Evolutionary conservation across 2,113 vertebrate species (phyloP), one percentile per base, ranked within the genome.

Genomic region (Nerophis ophidion): DNA sequence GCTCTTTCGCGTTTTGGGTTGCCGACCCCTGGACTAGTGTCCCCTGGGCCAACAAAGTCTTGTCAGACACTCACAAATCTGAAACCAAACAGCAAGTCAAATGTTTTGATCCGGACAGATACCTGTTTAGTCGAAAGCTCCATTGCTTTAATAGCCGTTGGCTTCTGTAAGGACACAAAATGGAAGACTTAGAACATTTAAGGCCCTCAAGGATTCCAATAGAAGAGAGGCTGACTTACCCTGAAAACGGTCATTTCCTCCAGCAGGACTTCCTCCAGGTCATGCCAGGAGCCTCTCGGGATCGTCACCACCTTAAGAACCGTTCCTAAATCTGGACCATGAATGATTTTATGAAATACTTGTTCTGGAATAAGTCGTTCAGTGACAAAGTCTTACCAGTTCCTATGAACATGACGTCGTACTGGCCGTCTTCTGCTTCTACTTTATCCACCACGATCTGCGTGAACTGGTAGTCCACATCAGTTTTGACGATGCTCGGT

Each of bases 361-460:
- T 54, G 45, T 10, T 10, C 34, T 12, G 6, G 49, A 34, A 56
- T 4, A 34, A 48, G 17, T 12, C 12, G 36, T 1, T 12, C 15
- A 1, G 17, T 17, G 8, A 36, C 15, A 16, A 49, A 12, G 16
- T 1, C 45, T 5, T 77, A 87, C 70, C 96, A 91, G 97, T 99
- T 82, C 96, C 97, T 16, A 99, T 98, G 85, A 99, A 99, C 95
- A 99, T 95, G 65, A 99, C 97, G 1, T 99, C 95, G 6, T 99
- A 99, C 4, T 96, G 94, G 10, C 97, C 97, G 14, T 99, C 97
- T 66, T 98, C 97, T 42, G 97, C 97, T 1, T 98, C 97, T 0
- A 98, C 97, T 70, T 93, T 89, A 82, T 99, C 97, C 42, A 99
- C 95, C 34, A 98, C 96, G 42, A 99, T 94, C 80, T 98, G 95